Conservation (phyloP, 2,888 invertebrate genomes). For the Diploptera punctata region DNA sequence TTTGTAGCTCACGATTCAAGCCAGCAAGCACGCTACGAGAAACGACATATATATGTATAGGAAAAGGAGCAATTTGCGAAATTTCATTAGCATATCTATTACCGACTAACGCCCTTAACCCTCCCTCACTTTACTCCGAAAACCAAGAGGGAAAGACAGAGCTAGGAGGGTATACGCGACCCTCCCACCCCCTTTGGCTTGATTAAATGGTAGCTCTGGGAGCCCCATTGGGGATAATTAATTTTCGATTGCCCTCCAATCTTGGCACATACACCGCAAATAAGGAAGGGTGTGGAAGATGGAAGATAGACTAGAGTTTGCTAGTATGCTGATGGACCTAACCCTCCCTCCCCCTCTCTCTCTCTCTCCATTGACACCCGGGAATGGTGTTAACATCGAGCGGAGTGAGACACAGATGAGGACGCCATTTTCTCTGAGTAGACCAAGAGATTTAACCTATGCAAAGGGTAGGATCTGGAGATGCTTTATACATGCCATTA, state of each 20-base stretch:
- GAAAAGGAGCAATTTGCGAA: slow-evolving; percentile 47
- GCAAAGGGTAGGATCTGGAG: background rate
- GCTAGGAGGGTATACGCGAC: slow-evolving; percentile 35
- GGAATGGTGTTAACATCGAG: slow-evolving; percentile 16
- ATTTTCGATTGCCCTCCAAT: slow-evolving; percentile 51
- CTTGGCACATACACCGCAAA: slow-evolving; percentile 46
- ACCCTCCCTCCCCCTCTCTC: background rate
- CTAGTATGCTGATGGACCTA: slow-evolving; percentile 12
- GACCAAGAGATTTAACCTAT: slow-evolving; percentile 18
- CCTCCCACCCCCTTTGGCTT: slow-evolving; percentile 42
- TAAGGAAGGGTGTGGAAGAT: slow-evolving; percentile 38
- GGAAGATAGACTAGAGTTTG: slow-evolving; percentile 3
- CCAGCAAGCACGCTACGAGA: slow-evolving; percentile 1
- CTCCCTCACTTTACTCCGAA: slow-evolving; percentile 13
- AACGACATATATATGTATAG: slow-evolving; percentile 3
- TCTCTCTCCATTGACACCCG: slow-evolving; percentile 38
- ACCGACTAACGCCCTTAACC: slow-evolving; percentile 42
- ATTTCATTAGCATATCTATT: slow-evolving; percentile 50
- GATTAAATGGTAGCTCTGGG: slow-evolving; percentile 45
- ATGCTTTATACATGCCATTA: slow-evolving; percentile 23
- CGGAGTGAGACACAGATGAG: slow-evolving; percentile 11
- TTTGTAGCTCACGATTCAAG: slow-evolving; percentile 11
- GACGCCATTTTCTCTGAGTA: slow-evolving; percentile 13
- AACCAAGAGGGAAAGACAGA: slow-evolving; percentile 34
- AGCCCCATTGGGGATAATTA: slow-evolving; percentile 52